Conservation (phyloP, 2,797 vertebrate species). For the Muraenolepis orangiensis region DNA sequence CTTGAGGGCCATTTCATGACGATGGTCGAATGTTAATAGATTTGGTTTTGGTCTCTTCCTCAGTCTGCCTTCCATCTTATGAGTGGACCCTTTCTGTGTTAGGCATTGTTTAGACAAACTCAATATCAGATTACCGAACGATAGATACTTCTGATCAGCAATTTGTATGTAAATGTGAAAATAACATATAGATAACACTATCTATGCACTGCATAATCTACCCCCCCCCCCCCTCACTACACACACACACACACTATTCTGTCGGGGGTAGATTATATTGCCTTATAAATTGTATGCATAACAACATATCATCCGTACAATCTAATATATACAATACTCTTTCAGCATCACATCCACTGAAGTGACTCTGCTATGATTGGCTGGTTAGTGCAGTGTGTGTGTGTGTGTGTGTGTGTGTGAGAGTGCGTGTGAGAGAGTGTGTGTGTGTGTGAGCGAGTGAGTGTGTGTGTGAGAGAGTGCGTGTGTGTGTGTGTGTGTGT, state of each 20-base stretch:
- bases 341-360: slow-evolving; percentile 16
- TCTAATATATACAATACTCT: not conserved
- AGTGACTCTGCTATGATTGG: slow-evolving; percentile 27
- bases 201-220: not conserved
- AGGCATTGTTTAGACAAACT: slow-evolving; percentile 24
- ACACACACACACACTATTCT: not conserved
- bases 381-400: slow-evolving; percentile 28
- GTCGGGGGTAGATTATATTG: not conserved
- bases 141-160: not conserved
- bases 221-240: too few relatives aligned
- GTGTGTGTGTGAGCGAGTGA: not conserved
- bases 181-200: not conserved
- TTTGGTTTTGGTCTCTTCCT: too few relatives aligned
- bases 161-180: not conserved
- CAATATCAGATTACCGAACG: slow-evolving; percentile 39
- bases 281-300: not conserved
- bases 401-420: not conserved
- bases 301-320: not conserved
- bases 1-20: not conserved
- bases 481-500: slow-evolving; percentile 11
- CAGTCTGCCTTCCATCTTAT: not conserved
- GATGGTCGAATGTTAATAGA: not conserved
- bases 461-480: not conserved
- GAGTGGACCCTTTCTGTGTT: slow-evolving; percentile 14
- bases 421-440: slow-evolving; percentile 9